A percentile compares a stretch with the other conserved stretches of the same genome.
These are phyloP conservation scores for Petrolisthes cinctipes DNA, from an alignment of 2,888 invertebrate genomes.

Conservation along the genomic window DNA sequence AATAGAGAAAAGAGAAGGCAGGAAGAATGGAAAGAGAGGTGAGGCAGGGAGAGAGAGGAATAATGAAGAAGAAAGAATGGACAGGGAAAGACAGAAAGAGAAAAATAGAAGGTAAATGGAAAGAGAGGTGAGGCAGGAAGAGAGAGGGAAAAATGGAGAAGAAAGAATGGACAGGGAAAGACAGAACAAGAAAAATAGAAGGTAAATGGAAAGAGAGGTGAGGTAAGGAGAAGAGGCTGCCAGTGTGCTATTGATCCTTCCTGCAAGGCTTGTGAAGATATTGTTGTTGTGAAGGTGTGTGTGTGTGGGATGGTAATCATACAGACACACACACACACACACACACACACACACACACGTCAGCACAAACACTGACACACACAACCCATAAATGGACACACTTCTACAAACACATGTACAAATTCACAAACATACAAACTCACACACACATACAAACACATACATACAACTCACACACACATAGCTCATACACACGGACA, in stretches of 20 bases:
- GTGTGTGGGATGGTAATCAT: not conserved
- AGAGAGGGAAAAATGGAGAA: not conserved
- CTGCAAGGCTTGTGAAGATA: no score
- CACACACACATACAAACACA: no score
- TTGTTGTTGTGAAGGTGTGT: no score
- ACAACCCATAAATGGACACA: no score
- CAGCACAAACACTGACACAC: no score
- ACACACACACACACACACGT: slow-evolving; percentile 9
- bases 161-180: not conserved
- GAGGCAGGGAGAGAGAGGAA: not conserved
- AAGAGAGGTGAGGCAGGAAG: not conserved
- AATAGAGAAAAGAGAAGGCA: not conserved
- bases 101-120: not conserved
- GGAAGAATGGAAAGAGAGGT: not conserved
- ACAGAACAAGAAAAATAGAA: not conserved
- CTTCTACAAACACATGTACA: no score
- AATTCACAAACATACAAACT: no score
- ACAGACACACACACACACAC: slow-evolving; percentile 9
- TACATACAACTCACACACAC: no score
- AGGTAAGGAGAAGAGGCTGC: not conserved
- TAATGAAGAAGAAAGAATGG: no score
- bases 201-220: not conserved
- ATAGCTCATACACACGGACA: no score
- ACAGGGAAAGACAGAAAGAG: not conserved
- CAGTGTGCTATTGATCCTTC: not conserved